Percentiles rank a stretch among this genome's conserved stretches.
phyloP scores from a whole-genome alignment of 2,888 invertebrate genomes.

The Leptothorax acervorum region DNA sequence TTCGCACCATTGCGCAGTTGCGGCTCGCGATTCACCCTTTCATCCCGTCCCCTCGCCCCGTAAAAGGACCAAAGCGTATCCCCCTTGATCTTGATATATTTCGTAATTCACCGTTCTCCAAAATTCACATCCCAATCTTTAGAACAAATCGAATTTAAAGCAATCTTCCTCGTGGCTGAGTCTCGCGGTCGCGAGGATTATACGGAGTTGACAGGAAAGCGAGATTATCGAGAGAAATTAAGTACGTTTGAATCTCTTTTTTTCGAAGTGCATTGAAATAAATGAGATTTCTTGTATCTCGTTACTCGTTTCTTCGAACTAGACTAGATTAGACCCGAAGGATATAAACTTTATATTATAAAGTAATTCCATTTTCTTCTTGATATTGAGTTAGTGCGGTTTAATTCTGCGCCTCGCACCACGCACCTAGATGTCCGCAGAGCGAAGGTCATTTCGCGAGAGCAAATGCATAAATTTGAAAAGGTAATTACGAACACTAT shows the following conservation, averaged over 20 bases:
- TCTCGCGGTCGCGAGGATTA: neutral
- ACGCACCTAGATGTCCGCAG: neutral
- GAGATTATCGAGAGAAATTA: conserved; percentile 6
- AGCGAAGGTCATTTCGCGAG: neutral
- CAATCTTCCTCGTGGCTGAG: neutral
- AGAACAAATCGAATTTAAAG: neutral
- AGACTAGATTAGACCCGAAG: neutral
- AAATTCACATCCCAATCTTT: neutral
- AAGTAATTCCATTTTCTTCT: neutral
- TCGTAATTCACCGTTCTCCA: neutral
- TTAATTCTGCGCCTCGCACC: neutral
- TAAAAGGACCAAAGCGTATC: neutral
- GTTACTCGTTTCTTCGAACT: neutral
- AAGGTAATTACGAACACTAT: neutral
- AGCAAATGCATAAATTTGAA: conserved; percentile 24
- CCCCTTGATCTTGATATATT: neutral
- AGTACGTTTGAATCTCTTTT: neutral
- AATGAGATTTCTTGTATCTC: neutral
- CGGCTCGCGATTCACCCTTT: conserved; percentile 11
- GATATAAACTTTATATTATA: neutral
- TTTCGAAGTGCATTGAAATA: neutral
- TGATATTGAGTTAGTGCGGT: neutral
- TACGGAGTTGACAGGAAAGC: neutral
- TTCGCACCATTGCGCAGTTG: conserved; percentile 39
- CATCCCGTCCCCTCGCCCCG: neutral